Evolutionary conservation across 2,888 invertebrate species (phyloP), one percentile per base, ranked within the genome.

Genomic region (Coenonympha arcania): DNA sequence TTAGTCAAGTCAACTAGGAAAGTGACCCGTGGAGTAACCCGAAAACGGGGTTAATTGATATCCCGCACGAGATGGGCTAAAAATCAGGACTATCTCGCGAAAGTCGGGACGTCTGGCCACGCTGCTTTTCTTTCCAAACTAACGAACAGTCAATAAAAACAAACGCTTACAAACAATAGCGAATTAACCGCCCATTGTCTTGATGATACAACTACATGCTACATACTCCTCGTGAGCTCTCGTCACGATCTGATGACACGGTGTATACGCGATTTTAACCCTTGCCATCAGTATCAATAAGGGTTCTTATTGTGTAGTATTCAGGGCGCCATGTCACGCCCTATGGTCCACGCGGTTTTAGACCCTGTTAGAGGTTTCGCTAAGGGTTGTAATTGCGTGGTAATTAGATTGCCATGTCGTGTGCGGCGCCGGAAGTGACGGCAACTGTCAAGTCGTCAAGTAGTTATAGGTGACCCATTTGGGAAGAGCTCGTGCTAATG

Each of bases 371-470:
- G 0, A 0, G n/a, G 4, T 0, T 0, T 1, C 1, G 3, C 20
- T 20, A 34, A 13, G 26, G 11, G n/a, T 16, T 26, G 22, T 31
- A 42, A 18, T 40, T 18, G 37, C 9, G 8, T 41, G 31, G 28
- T 24, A 9, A 3, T 6, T 2, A 6, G 30, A 4, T 3, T 9
- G 28, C 1, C 6, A 8, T 31, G 26, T 50, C 36, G 37, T 46
- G 42, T 42, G 49, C 26, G 44, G 39, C 28, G 31, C 47, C 54
- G 51, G 54, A 51, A 51, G 45, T 45, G 30, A 13, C 6, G 4
- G 16, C 20, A 9, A 49, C 43, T 45, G n/a, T 45, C 43, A 22
- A 22, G 31, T 31, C 16, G 31, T 20, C 42, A 20, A 18, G 37
- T 20, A 8, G 5, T 20, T 6, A 15, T 22, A 9, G 43, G 15